Base-by-base conservation (phyloP, 2,113 vertebrate species). In the Reinhardtius hippoglossoides region DNA sequence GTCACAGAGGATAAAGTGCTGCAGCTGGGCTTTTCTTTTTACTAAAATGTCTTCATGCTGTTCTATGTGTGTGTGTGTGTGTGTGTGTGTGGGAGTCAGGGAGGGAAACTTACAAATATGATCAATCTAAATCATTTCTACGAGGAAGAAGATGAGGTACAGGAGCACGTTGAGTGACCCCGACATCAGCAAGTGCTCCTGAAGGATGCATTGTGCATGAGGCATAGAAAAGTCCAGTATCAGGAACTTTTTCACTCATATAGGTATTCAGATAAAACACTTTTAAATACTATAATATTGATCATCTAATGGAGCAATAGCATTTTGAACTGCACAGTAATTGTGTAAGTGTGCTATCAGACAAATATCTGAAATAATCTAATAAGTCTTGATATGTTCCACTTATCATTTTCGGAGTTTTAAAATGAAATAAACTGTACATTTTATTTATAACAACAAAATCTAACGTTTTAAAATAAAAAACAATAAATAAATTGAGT, bases 1-100 rank as follows among this genome's bases (percentile, higher is more conserved):
- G 84, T 92, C 91, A 92, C 74, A 20, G 37, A 76, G 80, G 88
- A 88, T 88, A 71, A 80, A 88, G 87, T 85, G 86, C 82, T 77
- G 71, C 58, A 63, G 75, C 75, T 44, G 37, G 78, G 81, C 69
- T 85, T 87, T 85, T 77, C 67, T 89, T 70, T 54, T 72, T 81
- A 82, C 81, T 74, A 74, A 84, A 88, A 88, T 87, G 60, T 90
- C 84, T 92, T 83, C 87, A 83, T 88, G 69, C 76, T 83, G 72
- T 74, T 68, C 63, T 68, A 0, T 83, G 15, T 81, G 42, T 76
- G 68, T 78, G 66, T 73, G 76, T 62, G 59, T 81, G 37, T 73
- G 76, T 62, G 59, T 81, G 37, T 73, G 76, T 62, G 59, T 81
- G 37, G 64, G 67, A 83, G 72, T 91, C 73, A 71, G 26, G 74